phyloP scores from a whole-genome alignment of 2,888 invertebrate species.

The Megamerina dolium region DNA sequence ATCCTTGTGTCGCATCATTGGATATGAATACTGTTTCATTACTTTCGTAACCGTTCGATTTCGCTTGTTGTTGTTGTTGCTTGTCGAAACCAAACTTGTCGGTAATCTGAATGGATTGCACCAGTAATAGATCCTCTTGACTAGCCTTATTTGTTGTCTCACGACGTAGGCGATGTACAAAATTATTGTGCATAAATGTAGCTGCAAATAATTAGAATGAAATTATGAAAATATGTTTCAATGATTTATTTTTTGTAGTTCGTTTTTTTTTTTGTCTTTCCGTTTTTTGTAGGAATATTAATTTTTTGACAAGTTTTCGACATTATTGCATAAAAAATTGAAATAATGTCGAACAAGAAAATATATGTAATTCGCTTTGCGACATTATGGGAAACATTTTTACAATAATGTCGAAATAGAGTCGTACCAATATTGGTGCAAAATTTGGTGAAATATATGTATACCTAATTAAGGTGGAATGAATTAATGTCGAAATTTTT shows the following conservation, averaged over 20 bases:
- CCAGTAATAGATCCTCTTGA: constrained; percentile 77
- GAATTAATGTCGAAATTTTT: too few species aligned
- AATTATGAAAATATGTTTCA: constrained; percentile 1
- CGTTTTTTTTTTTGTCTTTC: too few species aligned
- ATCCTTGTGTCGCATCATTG: constrained; percentile 52
- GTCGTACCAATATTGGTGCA: too few species aligned
- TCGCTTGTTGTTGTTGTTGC: constrained; percentile 53
- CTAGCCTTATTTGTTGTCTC: constrained; percentile 45
- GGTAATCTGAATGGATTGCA: constrained; percentile 86
- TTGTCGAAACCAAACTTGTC: constrained; percentile 85
- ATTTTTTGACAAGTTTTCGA: too few species aligned
- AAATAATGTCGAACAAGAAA: neutral
- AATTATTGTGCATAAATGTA: constrained; percentile 20
- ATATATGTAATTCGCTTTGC: too few species aligned
- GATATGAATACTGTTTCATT: constrained; percentile 66
- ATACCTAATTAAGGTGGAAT: too few species aligned
- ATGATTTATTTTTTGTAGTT: too few species aligned
- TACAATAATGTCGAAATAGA: too few species aligned
- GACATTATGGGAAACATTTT: too few species aligned
- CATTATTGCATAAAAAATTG: neutral
- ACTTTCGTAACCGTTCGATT: constrained; percentile 50
- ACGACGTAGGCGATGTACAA: constrained; percentile 31
- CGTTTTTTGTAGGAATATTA: too few species aligned
- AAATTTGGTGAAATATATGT: too few species aligned
- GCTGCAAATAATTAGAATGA: too few species aligned